Evolutionary conservation across 2,888 invertebrate species (phyloP).

Genomic region (Leptothorax acervorum): DNA sequence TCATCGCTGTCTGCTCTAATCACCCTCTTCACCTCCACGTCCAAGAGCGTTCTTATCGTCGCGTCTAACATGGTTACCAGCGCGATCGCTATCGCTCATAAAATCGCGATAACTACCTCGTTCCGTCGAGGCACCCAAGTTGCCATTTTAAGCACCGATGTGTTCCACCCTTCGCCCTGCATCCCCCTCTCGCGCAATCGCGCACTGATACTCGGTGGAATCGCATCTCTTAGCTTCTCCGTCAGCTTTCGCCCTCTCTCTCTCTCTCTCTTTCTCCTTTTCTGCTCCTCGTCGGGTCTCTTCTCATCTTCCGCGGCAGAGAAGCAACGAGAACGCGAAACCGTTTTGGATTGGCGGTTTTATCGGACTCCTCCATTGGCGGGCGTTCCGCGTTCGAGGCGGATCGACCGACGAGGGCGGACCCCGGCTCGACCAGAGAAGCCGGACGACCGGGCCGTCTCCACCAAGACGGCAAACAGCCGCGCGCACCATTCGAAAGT

Average conservation of each 20-base stretch:
- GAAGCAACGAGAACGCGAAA: slow-evolving; percentile 55
- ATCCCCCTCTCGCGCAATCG: slow-evolving; percentile 20
- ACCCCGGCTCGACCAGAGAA: slow-evolving; percentile 50
- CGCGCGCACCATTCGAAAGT: slow-evolving; percentile 63
- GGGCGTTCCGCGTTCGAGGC: slow-evolving; percentile 60
- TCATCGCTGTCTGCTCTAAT: background rate
- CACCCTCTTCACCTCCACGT: background rate
- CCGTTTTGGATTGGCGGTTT: slow-evolving; percentile 58
- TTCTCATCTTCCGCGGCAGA: slow-evolving; percentile 4
- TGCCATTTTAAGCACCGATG: slow-evolving; percentile 65
- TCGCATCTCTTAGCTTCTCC: slow-evolving; percentile 5
- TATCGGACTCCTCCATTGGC: slow-evolving; percentile 37
- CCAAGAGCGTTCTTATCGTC: slow-evolving; percentile 22
- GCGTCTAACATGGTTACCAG: slow-evolving; percentile 40
- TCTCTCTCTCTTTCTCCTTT: slow-evolving; percentile 15
- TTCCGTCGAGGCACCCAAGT: slow-evolving; percentile 35
- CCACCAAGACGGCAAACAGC: slow-evolving; percentile 34
- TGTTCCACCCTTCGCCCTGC: slow-evolving; percentile 30
- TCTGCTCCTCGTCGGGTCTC: background rate
- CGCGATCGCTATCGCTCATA: slow-evolving; percentile 34
- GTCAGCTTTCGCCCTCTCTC: background rate
- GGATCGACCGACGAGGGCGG: slow-evolving; percentile 68
- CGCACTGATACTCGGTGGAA: slow-evolving; percentile 13
- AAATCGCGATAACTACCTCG: slow-evolving; percentile 26
- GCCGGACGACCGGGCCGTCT: slow-evolving; percentile 50